Evolutionary conservation across 2,113 vertebrate genomes (phyloP).

Genomic region (Sinocyclocheilus rhinocerous): DNA sequence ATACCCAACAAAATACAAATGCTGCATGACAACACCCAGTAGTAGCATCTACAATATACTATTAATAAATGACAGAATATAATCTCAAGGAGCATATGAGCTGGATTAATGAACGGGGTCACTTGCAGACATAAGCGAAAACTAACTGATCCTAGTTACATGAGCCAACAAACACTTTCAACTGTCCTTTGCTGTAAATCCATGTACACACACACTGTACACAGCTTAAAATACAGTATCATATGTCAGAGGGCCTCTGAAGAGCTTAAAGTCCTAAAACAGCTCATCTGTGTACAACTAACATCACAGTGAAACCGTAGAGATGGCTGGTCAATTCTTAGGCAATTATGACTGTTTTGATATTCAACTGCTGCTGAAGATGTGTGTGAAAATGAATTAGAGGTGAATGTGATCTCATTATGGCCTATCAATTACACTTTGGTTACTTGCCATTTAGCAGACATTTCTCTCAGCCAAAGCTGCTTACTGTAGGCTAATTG

Average conservation of each 20-base stretch:
- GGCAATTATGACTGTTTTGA: slow-evolving; percentile 2
- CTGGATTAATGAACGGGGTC: background rate
- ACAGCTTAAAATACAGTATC: slow-evolving; percentile 3
- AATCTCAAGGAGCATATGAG: background rate
- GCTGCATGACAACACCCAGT: background rate
- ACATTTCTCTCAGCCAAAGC: slow-evolving; percentile 19
- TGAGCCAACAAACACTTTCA: background rate
- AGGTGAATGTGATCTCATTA: slow-evolving; percentile 13
- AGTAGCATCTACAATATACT: background rate
- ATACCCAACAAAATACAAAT: background rate
- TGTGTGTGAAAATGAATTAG: slow-evolving; percentile 29
- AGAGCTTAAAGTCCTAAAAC: slow-evolving; percentile 22
- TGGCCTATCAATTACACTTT: slow-evolving; percentile 17
- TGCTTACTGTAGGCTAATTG: slow-evolving; percentile 15
- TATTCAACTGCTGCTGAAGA: background rate
- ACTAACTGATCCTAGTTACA: background rate
- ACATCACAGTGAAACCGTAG: background rate
- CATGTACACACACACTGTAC: background rate
- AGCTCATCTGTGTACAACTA: slow-evolving; percentile 7
- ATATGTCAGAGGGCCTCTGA: slow-evolving; percentile 1
- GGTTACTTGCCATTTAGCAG: slow-evolving; percentile 15
- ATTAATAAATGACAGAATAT: background rate
- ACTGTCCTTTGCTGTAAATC: background rate
- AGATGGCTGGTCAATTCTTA: slow-evolving; percentile 36
- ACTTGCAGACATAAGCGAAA: background rate